A percentile compares a stretch with the other conserved stretches of the same genome.
phyloP scores from a whole-genome alignment of 2,888 invertebrate genomes.

The Clusia tigrina region DNA sequence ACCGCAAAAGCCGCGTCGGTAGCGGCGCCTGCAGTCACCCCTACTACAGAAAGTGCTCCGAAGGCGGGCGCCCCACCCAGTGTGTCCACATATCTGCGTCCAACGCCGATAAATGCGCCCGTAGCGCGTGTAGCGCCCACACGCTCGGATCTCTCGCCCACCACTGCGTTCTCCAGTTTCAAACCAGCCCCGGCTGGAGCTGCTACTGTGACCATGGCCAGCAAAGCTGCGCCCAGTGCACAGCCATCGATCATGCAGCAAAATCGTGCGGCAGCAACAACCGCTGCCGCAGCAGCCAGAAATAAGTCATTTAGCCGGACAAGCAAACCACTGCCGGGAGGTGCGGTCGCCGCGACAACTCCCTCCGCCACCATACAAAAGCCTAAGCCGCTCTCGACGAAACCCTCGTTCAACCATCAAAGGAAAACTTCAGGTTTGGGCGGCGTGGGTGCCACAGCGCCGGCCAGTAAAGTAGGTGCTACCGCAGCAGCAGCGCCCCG shows the following conservation, averaged over 20 bases:
- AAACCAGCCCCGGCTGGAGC: constrained; percentile 48
- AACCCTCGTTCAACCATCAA: constrained; percentile 48
- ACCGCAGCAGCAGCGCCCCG: constrained; percentile 27
- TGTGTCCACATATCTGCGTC: constrained; percentile 72
- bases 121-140: constrained; percentile 63
- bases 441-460: constrained; percentile 27
- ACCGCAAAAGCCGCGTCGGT: constrained; percentile 16
- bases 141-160: constrained; percentile 56
- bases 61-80: constrained; percentile 74
- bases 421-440: constrained; percentile 38
- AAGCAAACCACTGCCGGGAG: constrained; percentile 50
- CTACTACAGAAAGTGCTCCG: constrained; percentile 11
- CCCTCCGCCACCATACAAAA: constrained; percentile 56
- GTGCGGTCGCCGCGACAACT: constrained; percentile 32
- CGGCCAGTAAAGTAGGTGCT: constrained; percentile 29
- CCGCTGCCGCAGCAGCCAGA: constrained; percentile 32
- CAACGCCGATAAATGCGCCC: constrained; percentile 76
- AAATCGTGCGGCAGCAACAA: constrained; percentile 30
- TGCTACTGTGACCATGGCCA: constrained; percentile 19
- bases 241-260: constrained; percentile 35
- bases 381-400: constrained; percentile 56
- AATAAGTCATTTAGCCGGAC: constrained; percentile 45
- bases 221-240: constrained; percentile 23
- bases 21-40: background rate
- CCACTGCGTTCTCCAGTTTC: constrained; percentile 60